phyloP scores from a whole-genome alignment of 2,113 vertebrate genomes.

The Tetrao urogallus region DNA sequence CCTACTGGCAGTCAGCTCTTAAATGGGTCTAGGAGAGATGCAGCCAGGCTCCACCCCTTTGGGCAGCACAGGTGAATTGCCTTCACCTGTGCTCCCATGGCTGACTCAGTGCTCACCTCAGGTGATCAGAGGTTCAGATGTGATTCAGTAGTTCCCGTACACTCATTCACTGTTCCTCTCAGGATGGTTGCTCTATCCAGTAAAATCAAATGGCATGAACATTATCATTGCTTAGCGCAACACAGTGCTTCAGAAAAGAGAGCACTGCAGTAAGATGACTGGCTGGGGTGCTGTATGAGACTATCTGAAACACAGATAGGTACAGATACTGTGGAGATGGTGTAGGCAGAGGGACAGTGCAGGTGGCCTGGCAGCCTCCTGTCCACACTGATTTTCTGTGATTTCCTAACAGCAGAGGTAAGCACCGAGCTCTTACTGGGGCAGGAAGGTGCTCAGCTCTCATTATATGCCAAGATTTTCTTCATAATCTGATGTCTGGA shows the following conservation, averaged over 20 bases:
- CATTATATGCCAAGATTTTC: not conserved
- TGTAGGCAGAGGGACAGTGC: not conserved
- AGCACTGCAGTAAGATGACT: accelerated
- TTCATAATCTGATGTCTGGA: not conserved
- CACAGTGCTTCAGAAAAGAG: not conserved
- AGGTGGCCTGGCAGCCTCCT: not conserved
- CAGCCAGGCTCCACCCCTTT: too few species aligned
- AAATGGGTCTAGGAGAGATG: too few species aligned
- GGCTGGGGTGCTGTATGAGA: not conserved
- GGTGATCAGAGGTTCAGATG: too few species aligned
- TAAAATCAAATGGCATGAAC: not conserved
- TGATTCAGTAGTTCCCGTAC: too few species aligned
- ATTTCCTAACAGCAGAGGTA: not conserved
- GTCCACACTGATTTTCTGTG: not conserved
- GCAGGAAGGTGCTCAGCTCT: not conserved
- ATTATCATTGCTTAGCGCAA: not conserved
- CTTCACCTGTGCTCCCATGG: too few species aligned
- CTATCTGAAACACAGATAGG: not conserved
- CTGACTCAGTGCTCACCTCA: too few species aligned
- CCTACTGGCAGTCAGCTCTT: too few species aligned
- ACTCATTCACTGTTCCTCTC: not conserved
- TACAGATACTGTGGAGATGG: not conserved
- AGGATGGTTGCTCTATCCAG: not conserved
- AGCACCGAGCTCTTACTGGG: not conserved
- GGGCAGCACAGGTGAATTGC: too few species aligned